A percentile compares a stretch with the other conserved stretches of the same genome.
phyloP scores from a whole-genome alignment of 2,797 vertebrate genomes.

The Peromyscus aztecus region DNA sequence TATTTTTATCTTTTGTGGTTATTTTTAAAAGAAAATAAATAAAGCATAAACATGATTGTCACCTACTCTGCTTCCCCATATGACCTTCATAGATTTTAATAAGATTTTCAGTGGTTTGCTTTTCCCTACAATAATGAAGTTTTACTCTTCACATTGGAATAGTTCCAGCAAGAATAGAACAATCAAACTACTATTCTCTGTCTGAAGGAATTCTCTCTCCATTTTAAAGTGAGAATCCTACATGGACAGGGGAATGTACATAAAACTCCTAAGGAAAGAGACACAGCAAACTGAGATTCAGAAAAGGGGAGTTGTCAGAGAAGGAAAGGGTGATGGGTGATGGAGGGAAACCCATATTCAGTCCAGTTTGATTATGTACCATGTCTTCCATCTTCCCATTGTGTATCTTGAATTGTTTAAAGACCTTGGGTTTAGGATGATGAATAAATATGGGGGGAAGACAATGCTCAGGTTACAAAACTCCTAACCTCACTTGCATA shows the following conservation, averaged over 20 bases:
- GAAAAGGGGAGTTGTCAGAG: background rate
- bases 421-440: background rate
- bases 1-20: constrained; percentile 52
- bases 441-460: background rate
- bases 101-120: constrained; percentile 4
- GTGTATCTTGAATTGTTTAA: constrained; percentile 6
- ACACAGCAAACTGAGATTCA: constrained; percentile 39
- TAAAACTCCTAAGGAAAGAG: constrained; percentile 50
- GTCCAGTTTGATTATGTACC: background rate
- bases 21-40: constrained; percentile 44
- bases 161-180: background rate
- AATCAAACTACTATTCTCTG: constrained; percentile 71
- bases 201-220: constrained; percentile 37
- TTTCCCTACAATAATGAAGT: background rate
- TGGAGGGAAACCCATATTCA: background rate
- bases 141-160: constrained; percentile 42
- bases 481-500: constrained; percentile 35
- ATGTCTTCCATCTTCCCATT: background rate
- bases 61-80: constrained; percentile 38
- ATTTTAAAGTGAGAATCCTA: background rate
- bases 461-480: constrained; percentile 58
- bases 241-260: constrained; percentile 60
- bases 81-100: constrained; percentile 4
- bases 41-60: background rate
- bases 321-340: background rate